Base-by-base conservation (phyloP, 2,113 vertebrate species). In the Corythoichthys haematopterus region DNA sequence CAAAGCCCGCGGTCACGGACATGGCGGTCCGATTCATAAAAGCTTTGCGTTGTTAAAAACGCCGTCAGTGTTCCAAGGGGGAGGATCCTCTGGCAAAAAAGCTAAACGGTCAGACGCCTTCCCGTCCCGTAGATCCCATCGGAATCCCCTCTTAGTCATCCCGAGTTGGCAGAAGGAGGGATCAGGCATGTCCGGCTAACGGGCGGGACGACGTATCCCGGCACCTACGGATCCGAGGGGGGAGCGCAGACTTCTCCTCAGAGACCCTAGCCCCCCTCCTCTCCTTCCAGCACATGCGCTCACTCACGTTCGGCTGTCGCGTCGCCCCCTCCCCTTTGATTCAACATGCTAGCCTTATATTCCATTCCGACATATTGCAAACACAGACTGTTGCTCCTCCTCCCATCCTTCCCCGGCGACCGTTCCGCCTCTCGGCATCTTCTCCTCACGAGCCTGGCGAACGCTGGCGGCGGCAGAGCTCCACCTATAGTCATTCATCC, bases 1-100 rank as follows among this genome's bases (percentile, higher is more conserved):
- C 89, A 86, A 91, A 93, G 85, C 90, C 91, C 33, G 91, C 87
- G 80, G 91, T 90, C 85, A 91, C 89, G 56, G 91, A 88, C 91
- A 92, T 92, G 87, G 82, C 82, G 48, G 72, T 80, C 83, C 68
- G 71, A 80, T 83, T 85, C 79, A 82, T 85, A 70, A 67, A 82
- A 65, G 71, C 55, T 53, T 65, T 71, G 53, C 70, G 78, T 77
- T 57, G 46, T 72, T 69, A 80, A 74, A 84, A 81, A 69, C 74
- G 71, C 66, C 77, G 47, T 86, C 83, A 85, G 67, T 78, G 75
- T 63, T 88, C 86, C 79, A 76, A 69, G 68, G 76, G 66, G 84
- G 77, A 35, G 2, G 55, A 57, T 60, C 82, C 28, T 59, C 77
- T 76, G 13, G 51, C 77, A 69, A 78, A 78, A 76, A 80, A 70